These are phyloP conservation scores for Eulemur albifrons DNA, from an alignment of 2,797 vertebrate species.

Conservation along the genomic window DNA sequence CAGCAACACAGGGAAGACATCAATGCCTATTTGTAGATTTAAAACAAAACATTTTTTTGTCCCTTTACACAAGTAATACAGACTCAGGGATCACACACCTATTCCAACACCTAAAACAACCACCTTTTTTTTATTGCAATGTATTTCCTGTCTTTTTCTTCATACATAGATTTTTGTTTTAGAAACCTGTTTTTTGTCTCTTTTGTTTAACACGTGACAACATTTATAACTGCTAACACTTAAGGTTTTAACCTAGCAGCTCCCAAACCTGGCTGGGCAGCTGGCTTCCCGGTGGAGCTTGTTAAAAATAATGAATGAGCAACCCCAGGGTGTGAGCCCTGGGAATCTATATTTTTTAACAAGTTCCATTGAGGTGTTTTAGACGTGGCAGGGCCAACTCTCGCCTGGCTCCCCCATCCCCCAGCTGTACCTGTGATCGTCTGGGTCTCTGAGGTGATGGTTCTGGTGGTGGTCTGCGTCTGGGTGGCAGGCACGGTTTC, in stretches of 20 bases:
- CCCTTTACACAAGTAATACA: background rate
- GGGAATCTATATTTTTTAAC: constrained; percentile 12
- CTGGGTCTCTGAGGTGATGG: constrained; percentile 87
- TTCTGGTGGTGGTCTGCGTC: constrained; percentile 77
- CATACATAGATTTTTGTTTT: background rate
- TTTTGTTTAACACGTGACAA: background rate
- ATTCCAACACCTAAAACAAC: background rate
- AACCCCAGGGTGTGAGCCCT: background rate
- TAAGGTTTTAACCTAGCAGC: background rate
- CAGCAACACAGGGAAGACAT: background rate
- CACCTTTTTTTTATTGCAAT: background rate
- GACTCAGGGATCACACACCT: background rate
- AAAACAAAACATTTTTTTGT: background rate
- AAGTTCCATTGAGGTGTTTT: background rate
- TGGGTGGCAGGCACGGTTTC: constrained; percentile 81
- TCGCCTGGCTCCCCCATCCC: rapidly evolving
- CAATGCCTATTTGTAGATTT: background rate
- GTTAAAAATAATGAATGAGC: constrained; percentile 58
- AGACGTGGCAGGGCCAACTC: background rate
- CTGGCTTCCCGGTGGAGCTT: constrained; percentile 46
- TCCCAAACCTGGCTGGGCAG: background rate
- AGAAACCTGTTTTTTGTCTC: background rate
- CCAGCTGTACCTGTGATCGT: constrained; percentile 88
- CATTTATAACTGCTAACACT: background rate
- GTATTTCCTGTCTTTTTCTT: background rate